Evolutionary conservation across 2,797 vertebrate genomes (phyloP).

Genomic region (Denticeps clupeoides): DNA sequence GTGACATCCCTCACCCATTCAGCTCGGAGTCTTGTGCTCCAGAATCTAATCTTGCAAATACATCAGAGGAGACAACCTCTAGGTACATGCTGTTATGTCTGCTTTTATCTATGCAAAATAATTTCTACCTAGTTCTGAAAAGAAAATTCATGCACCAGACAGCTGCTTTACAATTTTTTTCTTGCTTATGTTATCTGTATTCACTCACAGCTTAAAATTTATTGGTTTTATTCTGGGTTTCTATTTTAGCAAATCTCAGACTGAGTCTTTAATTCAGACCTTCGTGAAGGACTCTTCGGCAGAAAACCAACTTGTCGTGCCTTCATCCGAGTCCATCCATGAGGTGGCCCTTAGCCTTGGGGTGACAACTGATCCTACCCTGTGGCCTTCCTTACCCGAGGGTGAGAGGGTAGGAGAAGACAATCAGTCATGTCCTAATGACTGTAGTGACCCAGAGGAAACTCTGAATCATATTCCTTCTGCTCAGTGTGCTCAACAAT

Average conservation of each 20-base stretch:
- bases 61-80: too few relatives aligned
- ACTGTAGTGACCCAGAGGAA: slow-evolving; percentile 16
- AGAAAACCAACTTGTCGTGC: slow-evolving; percentile 29
- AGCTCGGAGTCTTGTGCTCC: slow-evolving; percentile 18
- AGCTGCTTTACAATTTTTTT: too few relatives aligned
- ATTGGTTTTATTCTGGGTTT: too few relatives aligned
- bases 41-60: too few relatives aligned
- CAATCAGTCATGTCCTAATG: slow-evolving; percentile 3
- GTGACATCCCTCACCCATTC: background rate
- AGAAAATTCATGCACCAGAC: too few relatives aligned
- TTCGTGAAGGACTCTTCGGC: slow-evolving; percentile 30
- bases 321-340: slow-evolving; percentile 19
- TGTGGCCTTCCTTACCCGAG: slow-evolving; percentile 39
- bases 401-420: slow-evolving; percentile 26
- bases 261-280: slow-evolving; percentile 15
- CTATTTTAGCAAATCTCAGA: slow-evolving; percentile 25
- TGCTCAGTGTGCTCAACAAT: slow-evolving; percentile 14
- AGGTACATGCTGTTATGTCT: too few relatives aligned
- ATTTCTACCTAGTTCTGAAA: too few relatives aligned
- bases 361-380: slow-evolving; percentile 51
- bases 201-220: too few relatives aligned
- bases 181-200: too few relatives aligned
- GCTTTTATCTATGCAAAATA: too few relatives aligned
- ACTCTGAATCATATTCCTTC: slow-evolving; percentile 10
- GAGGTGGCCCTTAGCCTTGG: slow-evolving; percentile 53